Conservation (phyloP, 2,113 vertebrate genomes). For the Phrynocephalus versicolor region DNA sequence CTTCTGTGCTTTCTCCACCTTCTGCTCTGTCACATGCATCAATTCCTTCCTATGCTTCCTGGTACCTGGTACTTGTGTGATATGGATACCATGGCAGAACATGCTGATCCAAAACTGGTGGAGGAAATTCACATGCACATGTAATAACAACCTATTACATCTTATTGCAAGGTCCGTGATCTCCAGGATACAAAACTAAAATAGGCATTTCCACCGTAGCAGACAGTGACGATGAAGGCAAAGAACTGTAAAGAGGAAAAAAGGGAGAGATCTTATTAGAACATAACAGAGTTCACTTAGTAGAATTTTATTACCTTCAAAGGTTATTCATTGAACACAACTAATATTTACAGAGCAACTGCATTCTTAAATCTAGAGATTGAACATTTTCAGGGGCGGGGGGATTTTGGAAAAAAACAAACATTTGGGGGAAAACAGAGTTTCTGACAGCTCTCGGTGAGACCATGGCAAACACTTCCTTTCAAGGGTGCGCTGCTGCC, state of each 20-base stretch:
- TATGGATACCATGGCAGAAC: background rate
- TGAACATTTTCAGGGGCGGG: no score
- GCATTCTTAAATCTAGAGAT: background rate
- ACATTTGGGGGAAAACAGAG: no score
- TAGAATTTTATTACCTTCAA: background rate
- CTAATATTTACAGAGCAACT: background rate
- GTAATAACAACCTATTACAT: constrained; percentile 47
- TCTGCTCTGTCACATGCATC: constrained; percentile 40
- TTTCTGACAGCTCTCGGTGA: no score
- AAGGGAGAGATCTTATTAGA: constrained; percentile 39
- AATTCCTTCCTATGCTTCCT: constrained; percentile 14
- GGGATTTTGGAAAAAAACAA: no score
- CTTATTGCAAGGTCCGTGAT: constrained; percentile 76
- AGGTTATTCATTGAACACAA: rapidly evolving
- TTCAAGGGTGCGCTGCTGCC: no score
- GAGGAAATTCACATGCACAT: background rate
- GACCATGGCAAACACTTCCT: no score
- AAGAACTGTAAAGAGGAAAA: constrained; percentile 81
- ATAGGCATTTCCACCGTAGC: constrained; percentile 85
- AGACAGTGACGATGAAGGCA: constrained; percentile 87
- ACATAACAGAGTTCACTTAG: background rate
- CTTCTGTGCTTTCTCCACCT: background rate
- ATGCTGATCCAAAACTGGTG: background rate
- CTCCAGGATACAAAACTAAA: constrained; percentile 88
- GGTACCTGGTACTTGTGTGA: background rate